Conservation (phyloP, 2,888 invertebrate genomes). For the Timema cristinae region DNA sequence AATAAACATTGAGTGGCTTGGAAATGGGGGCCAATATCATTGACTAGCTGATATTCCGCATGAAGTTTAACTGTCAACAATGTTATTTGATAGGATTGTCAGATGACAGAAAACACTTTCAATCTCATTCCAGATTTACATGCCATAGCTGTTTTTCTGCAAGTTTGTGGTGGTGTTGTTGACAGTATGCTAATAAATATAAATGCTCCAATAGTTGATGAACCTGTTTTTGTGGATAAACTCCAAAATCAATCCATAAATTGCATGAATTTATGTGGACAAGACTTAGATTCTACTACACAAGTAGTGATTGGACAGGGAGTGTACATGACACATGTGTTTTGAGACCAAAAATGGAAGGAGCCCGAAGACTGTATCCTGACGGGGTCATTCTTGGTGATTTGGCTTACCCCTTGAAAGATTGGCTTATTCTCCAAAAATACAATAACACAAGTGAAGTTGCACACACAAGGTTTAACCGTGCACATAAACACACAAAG, state of each 20-base stretch:
- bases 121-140: too few species aligned
- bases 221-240: not conserved
- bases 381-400: not conserved
- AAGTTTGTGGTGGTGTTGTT: too few species aligned
- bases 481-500: not conserved
- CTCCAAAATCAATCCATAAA: not conserved
- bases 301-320: not conserved
- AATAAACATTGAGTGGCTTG: too few species aligned
- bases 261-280: constrained; percentile 2
- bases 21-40: too few species aligned
- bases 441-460: not conserved
- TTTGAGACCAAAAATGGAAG: not conserved
- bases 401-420: constrained; percentile 6
- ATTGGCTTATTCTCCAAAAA: not conserved
- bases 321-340: constrained; percentile 4
- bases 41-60: too few species aligned
- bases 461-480: constrained; percentile 2
- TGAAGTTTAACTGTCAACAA: too few species aligned
- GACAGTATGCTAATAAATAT: too few species aligned
- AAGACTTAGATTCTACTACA: not conserved
- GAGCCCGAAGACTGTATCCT: not conserved
- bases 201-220: not conserved
- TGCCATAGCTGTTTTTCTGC: too few species aligned
- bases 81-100: too few species aligned
- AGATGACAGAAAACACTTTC: too few species aligned